phyloP scores from a whole-genome alignment of 2,888 invertebrate species.

The Nephrotoma flavescens region DNA sequence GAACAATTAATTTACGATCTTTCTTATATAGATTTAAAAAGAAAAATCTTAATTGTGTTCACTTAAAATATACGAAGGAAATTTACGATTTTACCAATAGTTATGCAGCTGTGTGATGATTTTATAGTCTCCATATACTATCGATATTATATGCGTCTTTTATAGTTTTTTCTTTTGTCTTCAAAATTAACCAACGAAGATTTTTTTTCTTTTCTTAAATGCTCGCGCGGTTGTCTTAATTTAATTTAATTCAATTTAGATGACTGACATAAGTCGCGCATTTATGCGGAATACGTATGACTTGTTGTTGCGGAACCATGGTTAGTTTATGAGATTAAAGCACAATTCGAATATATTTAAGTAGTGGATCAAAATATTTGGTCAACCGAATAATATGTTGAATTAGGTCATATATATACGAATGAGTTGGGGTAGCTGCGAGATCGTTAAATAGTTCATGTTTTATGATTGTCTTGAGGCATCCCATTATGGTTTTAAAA shows the following conservation, averaged over 20 bases:
- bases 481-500: no score
- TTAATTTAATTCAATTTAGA: background rate
- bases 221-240: background rate
- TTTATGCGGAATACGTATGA: background rate
- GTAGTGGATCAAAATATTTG: no score
- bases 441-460: no score
- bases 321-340: background rate
- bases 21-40: background rate
- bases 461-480: no score
- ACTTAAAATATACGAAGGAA: background rate
- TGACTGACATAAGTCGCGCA: background rate
- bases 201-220: background rate
- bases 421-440: no score
- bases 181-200: background rate
- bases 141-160: background rate
- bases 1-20: background rate
- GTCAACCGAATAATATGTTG: no score
- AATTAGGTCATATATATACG: no score
- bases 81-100: background rate
- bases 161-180: background rate
- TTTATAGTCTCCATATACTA: background rate
- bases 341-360: no score
- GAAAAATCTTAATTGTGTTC: background rate
- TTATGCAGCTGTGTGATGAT: background rate
- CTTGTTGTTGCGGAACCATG: background rate